These are phyloP conservation scores for Pinctada fucata DNA, from an alignment of 2,888 invertebrate species.

Conservation along the genomic window DNA sequence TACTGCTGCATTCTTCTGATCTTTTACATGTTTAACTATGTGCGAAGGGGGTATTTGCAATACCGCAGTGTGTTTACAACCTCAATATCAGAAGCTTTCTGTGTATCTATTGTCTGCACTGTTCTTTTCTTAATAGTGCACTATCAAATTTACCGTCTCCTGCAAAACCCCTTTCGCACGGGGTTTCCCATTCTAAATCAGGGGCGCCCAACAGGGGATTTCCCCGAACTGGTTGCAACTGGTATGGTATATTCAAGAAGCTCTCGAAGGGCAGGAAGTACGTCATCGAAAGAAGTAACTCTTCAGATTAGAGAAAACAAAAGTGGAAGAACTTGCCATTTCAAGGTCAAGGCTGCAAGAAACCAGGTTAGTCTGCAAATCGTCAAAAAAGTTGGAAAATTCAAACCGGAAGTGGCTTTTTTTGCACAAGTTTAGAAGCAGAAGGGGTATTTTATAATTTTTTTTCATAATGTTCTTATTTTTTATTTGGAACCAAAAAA, in stretches of 20 bases:
- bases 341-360: not conserved
- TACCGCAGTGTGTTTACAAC: too few relatives aligned
- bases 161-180: not conserved
- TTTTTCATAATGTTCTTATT: not conserved
- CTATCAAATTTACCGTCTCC: slow-evolving; percentile 1
- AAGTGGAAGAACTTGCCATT: not conserved
- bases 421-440: not conserved
- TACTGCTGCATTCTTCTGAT: too few relatives aligned
- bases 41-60: too few relatives aligned
- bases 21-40: too few relatives aligned
- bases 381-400: not conserved
- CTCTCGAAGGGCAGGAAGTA: not conserved
- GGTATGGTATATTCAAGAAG: not conserved
- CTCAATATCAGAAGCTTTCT: too few relatives aligned
- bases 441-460: not conserved
- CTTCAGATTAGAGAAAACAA: not conserved
- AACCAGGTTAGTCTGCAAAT: not conserved
- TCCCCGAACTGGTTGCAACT: not conserved
- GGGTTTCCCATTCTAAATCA: not conserved
- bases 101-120: too few relatives aligned
- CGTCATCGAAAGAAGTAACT: not conserved
- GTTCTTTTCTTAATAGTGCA: too few relatives aligned
- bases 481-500: not conserved
- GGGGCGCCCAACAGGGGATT: not conserved
- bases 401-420: not conserved